Conservation (phyloP, 2,888 invertebrate genomes). For the Hirtodrosophila cameraria region DNA sequence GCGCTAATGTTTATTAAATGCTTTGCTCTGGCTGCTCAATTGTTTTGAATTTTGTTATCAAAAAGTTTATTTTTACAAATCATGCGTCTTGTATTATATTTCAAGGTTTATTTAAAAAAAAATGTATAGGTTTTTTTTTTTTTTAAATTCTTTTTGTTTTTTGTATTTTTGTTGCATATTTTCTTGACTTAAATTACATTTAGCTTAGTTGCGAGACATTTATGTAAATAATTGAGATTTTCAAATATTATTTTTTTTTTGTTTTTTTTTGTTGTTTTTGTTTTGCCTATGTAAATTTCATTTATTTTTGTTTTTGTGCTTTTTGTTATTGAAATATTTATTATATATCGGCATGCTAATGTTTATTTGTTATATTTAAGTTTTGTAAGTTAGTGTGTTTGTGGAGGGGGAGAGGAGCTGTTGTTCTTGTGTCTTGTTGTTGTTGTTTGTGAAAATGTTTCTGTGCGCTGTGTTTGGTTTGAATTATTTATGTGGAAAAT, state of each 20-base stretch:
- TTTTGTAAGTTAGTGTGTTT: conserved; percentile 66
- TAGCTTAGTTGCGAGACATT: conserved; percentile 80
- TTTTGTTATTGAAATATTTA: conserved; percentile 29
- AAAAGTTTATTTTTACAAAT: conserved; percentile 43
- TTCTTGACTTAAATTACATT: conserved; percentile 63
- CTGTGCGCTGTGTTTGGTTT: conserved; percentile 56
- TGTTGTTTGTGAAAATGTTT: conserved; percentile 55
- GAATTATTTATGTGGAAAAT: conserved; percentile 44
- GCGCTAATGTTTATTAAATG: conserved; percentile 48
- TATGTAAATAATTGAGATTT: conserved; percentile 80
- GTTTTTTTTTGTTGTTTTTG: conserved; percentile 15
- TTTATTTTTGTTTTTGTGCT: conserved; percentile 52
- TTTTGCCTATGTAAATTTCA: conserved; percentile 74
- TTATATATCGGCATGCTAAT: conserved; percentile 28
- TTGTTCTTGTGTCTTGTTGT: conserved; percentile 5
- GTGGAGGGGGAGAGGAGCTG: too few relatives aligned
- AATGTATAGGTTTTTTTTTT: too few relatives aligned
- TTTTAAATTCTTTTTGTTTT: conserved; percentile 11
- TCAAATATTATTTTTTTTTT: conserved; percentile 51
- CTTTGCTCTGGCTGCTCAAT: conserved; percentile 62
- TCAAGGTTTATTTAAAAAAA: conserved; percentile 55
- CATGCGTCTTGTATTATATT: conserved; percentile 54
- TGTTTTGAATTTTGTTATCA: conserved; percentile 27
- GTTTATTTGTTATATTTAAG: conserved; percentile 18
- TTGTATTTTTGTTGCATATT: conserved; percentile 44